Base-by-base conservation (phyloP, 2,888 invertebrate species). In the Andrena bucephala region DNA sequence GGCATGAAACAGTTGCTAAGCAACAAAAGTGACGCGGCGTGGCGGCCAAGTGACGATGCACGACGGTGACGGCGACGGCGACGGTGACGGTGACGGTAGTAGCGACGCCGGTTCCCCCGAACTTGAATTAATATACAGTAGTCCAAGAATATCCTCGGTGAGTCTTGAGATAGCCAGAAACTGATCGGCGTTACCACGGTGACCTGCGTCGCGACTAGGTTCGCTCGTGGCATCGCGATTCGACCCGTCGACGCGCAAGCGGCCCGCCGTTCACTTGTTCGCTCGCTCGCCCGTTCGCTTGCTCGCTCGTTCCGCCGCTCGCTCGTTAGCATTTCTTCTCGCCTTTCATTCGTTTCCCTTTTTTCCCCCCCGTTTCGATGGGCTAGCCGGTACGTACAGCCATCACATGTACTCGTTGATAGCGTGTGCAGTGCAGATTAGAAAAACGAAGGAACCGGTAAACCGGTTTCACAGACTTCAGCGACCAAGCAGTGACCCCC, bases 81-180 rank as follows among this genome's bases (percentile, higher is more conserved):
- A 75, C 73, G 74, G 69, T 33, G 72, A 67, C 27, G 60, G 79
- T 36, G 70, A 81, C 54, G 76, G 85, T 57, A 83, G 78, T 66
- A 82, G 81, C 69, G 84, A 77, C 87, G 90, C 87, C 86, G 86
- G 88, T 89, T 84, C 84, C 54, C 89, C 87, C 87, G 85, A 91
- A 91, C 89, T 90, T 89, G 90, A 92, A 91, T 92, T 92, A 91
- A 91, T 92, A 91, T 86, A 91, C 92, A 87, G 79, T 77, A 86
- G 90, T 89, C 92, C 89, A 92, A 92, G 92, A 92, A 92, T 92
- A 92, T 91, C 92, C 89, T 82, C 89, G 80, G 76, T 78, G 81
- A 77, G 87, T 85, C 85, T 87, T 86, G 90, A 87, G 87, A 79
- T 86, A 84, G 87, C 86, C 86, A 90, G 72, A 85, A 87, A 84